Evolutionary conservation across 2,797 vertebrate genomes (phyloP).

Genomic region (Sorex maritimensis): DNA sequence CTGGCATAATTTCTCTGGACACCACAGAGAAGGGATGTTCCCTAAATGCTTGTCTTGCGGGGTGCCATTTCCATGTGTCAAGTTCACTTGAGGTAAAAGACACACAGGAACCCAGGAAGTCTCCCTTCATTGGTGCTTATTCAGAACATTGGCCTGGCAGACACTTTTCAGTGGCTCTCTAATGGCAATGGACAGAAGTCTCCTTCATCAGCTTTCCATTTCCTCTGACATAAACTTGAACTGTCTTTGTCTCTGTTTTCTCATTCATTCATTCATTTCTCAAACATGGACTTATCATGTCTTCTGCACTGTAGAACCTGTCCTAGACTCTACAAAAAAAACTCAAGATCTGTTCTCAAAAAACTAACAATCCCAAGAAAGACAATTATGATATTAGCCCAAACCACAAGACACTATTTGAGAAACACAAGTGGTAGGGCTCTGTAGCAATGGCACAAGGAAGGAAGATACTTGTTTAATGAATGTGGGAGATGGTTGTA

Average conservation of each 20-base stretch:
- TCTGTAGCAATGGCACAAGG: not conserved
- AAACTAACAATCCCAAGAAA: constrained; percentile 12
- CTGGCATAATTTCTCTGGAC: constrained; percentile 75
- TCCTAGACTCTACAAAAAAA: constrained; percentile 9
- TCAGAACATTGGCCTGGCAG: not conserved
- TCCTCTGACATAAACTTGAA: not conserved
- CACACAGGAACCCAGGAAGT: not conserved
- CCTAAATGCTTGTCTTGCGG: constrained; percentile 62
- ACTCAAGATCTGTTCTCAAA: not conserved
- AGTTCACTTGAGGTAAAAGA: constrained; percentile 47
- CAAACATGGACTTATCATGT: not conserved
- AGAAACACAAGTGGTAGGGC: not conserved
- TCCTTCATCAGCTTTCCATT: not conserved
- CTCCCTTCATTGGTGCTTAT: not conserved
- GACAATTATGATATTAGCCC: not conserved
- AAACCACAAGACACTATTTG: not conserved
- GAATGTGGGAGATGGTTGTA: not conserved
- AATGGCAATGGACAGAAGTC: not conserved
- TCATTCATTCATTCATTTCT: not conserved
- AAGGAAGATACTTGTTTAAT: not conserved
- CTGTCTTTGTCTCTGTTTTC: not conserved
- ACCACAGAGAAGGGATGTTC: constrained; percentile 29
- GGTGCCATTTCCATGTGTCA: constrained; percentile 39
- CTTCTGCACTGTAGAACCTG: not conserved
- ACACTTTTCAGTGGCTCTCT: not conserved